phyloP scores from a whole-genome alignment of 1,140 invertebrate species.

The Panagrolaimus sp. region DNA sequence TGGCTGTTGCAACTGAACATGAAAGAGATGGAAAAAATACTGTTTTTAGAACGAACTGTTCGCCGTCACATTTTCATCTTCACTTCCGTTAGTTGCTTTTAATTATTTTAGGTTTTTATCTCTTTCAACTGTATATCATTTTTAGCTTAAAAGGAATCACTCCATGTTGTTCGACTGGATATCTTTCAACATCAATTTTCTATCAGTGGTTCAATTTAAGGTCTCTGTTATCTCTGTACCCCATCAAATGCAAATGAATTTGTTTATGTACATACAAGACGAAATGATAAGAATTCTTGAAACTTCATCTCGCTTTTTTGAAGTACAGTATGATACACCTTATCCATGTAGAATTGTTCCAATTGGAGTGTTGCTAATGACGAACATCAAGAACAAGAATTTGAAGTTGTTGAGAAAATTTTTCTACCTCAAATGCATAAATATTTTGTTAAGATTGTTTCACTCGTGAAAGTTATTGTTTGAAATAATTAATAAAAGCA shows the following conservation, averaged over 20 bases:
- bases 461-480: conserved; percentile 60
- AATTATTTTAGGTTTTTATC: conserved; percentile 84
- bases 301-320: conserved; percentile 26
- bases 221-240: conserved; percentile 86
- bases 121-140: no score
- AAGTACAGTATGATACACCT: conserved; percentile 79
- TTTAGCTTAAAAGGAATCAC: conserved; percentile 48
- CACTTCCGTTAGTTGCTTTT: conserved; percentile 66
- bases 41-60: conserved; percentile 73
- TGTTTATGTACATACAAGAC: conserved; percentile 71
- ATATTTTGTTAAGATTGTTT: conserved; percentile 70
- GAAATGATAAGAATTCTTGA: conserved; percentile 59
- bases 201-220: conserved; percentile 74
- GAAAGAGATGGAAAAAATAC: conserved; percentile 92
- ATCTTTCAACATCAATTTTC: conserved; percentile 81
- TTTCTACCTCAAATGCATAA: conserved; percentile 77
- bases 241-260: conserved; percentile 94
- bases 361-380: conserved; percentile 62
- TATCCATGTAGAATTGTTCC: conserved; percentile 85
- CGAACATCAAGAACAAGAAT: conserved; percentile 63
- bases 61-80: conserved; percentile 39
- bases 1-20: conserved; percentile 87
- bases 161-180: conserved; percentile 54
- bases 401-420: conserved; percentile 71
- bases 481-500: no score